Evolutionary conservation across 1,140 invertebrate genomes (phyloP).

Genomic region (Bemisia tabaci): DNA sequence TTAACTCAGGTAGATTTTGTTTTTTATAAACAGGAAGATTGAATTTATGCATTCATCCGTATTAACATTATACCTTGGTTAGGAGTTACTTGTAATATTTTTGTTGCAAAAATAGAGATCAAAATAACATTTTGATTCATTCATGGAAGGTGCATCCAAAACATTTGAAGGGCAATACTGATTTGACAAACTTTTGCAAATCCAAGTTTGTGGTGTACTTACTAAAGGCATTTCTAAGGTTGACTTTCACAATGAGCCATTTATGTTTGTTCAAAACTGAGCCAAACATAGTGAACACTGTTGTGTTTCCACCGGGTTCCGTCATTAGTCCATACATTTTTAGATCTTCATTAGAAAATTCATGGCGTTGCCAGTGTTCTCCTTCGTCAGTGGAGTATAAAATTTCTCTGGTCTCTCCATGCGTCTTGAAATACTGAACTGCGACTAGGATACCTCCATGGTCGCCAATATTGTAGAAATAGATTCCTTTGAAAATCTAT

Average conservation of each 20-base stretch:
- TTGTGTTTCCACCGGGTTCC: conserved; percentile 82
- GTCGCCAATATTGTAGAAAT: conserved; percentile 81
- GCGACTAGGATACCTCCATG: conserved; percentile 78
- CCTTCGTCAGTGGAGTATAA: conserved; percentile 78
- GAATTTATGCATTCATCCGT: no score
- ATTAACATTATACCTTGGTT: no score
- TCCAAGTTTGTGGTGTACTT: no score
- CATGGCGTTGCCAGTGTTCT: conserved; percentile 54
- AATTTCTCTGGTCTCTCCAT: conserved; percentile 57
- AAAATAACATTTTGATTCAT: no score
- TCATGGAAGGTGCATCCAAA: background rate
- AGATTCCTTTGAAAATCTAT: conserved; percentile 58
- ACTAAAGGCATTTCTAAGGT: conserved; percentile 55
- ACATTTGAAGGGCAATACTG: background rate
- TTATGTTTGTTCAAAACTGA: conserved; percentile 57
- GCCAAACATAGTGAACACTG: conserved; percentile 81
- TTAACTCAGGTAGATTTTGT: no score
- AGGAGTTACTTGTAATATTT: no score
- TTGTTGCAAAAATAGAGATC: no score
- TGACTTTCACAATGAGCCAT: conserved; percentile 77
- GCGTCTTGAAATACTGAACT: conserved; percentile 59
- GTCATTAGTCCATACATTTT: conserved; percentile 77
- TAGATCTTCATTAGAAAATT: conserved; percentile 55
- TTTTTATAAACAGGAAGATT: no score
- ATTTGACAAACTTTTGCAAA: background rate